These are phyloP conservation scores for Stichodactyla mertensii DNA, from an alignment of 64 coral and sea anemone species.

Conservation along the genomic window DNA sequence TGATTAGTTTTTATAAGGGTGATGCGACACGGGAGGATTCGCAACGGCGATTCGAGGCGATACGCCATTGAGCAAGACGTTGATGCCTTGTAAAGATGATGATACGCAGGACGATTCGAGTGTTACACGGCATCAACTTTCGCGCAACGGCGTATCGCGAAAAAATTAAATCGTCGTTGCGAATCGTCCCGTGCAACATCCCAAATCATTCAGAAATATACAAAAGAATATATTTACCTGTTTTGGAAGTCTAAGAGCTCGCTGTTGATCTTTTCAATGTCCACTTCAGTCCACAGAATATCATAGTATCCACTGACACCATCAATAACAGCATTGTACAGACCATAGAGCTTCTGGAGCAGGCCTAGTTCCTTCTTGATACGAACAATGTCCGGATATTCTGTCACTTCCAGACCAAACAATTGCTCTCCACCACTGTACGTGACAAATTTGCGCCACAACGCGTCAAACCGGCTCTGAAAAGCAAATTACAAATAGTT, in stretches of 20 bases:
- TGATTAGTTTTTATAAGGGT: too few relatives aligned
- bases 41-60: too few relatives aligned
- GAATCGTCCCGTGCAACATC: too few relatives aligned
- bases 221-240: conserved; percentile 25
- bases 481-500: not conserved
- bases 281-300: conserved; percentile 92
- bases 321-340: conserved; percentile 92
- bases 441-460: conserved; percentile 83
- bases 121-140: too few relatives aligned
- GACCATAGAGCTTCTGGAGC: conserved; percentile 83
- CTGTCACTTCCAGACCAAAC: conserved; percentile 78
- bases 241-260: conserved; percentile 89
- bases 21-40: too few relatives aligned
- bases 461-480: conserved; percentile 78
- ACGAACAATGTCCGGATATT: conserved; percentile 73
- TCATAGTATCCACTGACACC: conserved; percentile 87
- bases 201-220: too few relatives aligned
- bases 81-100: too few relatives aligned
- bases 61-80: too few relatives aligned
- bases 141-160: too few relatives aligned
- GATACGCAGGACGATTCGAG: too few relatives aligned
- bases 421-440: conserved; percentile 85
- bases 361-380: conserved; percentile 81
- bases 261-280: conserved; percentile 86
- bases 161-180: too few relatives aligned